phyloP scores from a whole-genome alignment of 1,140 invertebrate species.

The Mactra quadrangularis region DNA sequence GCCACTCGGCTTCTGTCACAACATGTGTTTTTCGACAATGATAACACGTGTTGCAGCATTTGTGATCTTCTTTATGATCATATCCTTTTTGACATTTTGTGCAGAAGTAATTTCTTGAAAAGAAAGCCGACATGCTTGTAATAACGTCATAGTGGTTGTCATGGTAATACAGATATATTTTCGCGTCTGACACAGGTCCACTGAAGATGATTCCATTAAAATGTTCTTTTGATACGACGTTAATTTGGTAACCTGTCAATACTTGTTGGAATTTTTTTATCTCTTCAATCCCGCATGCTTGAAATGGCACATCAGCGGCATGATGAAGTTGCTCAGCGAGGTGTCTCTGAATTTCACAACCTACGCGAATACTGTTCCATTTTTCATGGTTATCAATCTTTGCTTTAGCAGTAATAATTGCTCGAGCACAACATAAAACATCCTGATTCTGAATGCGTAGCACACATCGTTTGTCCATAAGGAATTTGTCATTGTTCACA shows the following conservation, averaged over 20 bases:
- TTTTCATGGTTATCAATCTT: constrained; percentile 37
- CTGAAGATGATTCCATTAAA: constrained; percentile 60
- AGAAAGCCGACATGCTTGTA: constrained; percentile 59
- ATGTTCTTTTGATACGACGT: constrained; percentile 57
- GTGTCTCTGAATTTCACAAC: constrained; percentile 8
- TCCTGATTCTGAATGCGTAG: constrained; percentile 59
- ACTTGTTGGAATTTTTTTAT: neutral
- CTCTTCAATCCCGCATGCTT: constrained; percentile 37
- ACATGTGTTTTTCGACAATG: constrained; percentile 46
- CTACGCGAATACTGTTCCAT: constrained; percentile 56
- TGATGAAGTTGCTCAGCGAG: constrained; percentile 39
- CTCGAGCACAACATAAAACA: constrained; percentile 55
- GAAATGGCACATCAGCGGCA: constrained; percentile 2
- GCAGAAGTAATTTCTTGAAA: constrained; percentile 52
- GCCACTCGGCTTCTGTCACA: constrained; percentile 32
- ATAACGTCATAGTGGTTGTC: constrained; percentile 62
- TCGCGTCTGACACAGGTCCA: constrained; percentile 55
- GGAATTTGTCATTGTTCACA: neutral
- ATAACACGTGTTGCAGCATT: constrained; percentile 46
- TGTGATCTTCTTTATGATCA: constrained; percentile 54
- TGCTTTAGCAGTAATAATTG: constrained; percentile 57
- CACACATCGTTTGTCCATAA: constrained; percentile 30
- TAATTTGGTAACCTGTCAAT: constrained; percentile 30
- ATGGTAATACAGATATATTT: constrained; percentile 58
- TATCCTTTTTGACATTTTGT: constrained; percentile 59